Evolutionary conservation across 2,113 vertebrate species (phyloP), one percentile per base, ranked within the genome.

Genomic region (Tamias sibiricus): DNA sequence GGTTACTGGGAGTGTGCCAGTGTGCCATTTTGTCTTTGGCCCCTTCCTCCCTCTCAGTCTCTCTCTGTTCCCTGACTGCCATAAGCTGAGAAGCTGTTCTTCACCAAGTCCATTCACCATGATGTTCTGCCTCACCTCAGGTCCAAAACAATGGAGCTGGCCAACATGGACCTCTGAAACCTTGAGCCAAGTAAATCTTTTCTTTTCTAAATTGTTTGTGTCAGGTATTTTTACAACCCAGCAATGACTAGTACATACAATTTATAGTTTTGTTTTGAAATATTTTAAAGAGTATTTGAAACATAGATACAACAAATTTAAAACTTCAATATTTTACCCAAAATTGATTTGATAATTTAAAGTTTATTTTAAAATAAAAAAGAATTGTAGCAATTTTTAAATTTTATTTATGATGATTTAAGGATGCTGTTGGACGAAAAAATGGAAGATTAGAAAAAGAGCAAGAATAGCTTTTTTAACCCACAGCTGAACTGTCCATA

Each of bases 301-400:
- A 66, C 57, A 57, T n/a, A 77, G 1, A 84, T 68, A 92, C 77
- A 42, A 80, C 72, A 54, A 16, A 72, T 80, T 82, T 96, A n/a
- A 86, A 44, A 40, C 14, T 62, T 72, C 76, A 64, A 76, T 24
- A 10, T 52, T 95, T 69, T 92, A n/a, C 80, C 28, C 90, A 57
- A 87, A 88, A 66, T 1, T 52, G 84, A 68, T 40, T 91, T 92
- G 87, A 64, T 5, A 76, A 75, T 91, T 80, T 81, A 91, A 54
- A 68, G 76, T 72, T 94, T 77, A 79, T 87, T 77, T 26, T 87
- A 90, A 91, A 92, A 88, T 87, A 57, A 83, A 64, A 90, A 57
- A 62, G 32, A 40, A 49, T 87, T 87, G 54, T 66, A n/a, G 76
- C 35, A 9, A 22, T 24, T 57, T 57, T 8, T 57, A 26, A 26